Evolutionary conservation across 2,888 invertebrate genomes (phyloP), one percentile per base, ranked within the genome.

Genomic region (Heliconius erato): DNA sequence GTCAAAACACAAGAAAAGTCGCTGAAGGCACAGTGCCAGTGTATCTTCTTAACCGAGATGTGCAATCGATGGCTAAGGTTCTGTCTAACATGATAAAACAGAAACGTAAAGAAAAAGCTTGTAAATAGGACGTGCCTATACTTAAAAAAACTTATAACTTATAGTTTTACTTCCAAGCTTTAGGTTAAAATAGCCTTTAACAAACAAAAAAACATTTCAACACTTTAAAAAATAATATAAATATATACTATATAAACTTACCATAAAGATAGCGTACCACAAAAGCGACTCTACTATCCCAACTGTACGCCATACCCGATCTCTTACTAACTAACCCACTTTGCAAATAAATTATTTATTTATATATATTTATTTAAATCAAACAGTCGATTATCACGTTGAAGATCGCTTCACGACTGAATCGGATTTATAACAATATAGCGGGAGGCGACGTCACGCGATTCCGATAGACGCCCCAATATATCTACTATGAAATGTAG

Each of bases 71-170:
- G 74, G 99, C 99, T 3, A 99, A 99, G 94, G 98, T 99, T 35
- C 96, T 99, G 0, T 99, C 99, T 0, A 99, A 99, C 92, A 99
- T 99, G 98, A 99, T 99, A 85, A 99, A 99, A 94, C 99, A 99
- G 94, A 99, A 99, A 94, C 97, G 99, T 0, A 99, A 99, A 94
- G 99, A 99, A 92, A 99, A 99, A 90, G 99, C 99, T 81, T 99
- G 99, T 0, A 99, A 99, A 97, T 99, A 99, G 99, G 99, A 99
- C 89, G 99, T 99, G 0, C 99, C 99, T 0, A 98, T 99, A 90
- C 99, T 99, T 0, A 99, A 99, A 97, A 49, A 16, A 5, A 19
- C 1, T 19, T 19, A 54, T 49, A 16, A 54, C 6, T 54, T 19
- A 54, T 19, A 54, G 5, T 54, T 54, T 2, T 6, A 44, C 49